These are phyloP conservation scores for Muscina levida DNA, from an alignment of 2,888 invertebrate species.

Conservation along the genomic window DNA sequence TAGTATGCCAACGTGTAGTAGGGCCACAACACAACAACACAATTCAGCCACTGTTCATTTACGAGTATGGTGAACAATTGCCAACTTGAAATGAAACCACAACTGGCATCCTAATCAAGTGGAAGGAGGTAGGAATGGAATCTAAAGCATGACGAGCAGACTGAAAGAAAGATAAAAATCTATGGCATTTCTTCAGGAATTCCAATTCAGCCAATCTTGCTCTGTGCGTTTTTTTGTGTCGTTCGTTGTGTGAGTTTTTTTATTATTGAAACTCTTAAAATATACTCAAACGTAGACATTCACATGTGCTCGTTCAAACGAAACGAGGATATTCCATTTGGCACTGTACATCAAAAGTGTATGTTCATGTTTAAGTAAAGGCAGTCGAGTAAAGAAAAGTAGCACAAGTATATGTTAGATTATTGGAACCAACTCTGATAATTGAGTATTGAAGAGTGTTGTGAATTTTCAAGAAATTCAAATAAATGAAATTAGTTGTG, in stretches of 20 bases:
- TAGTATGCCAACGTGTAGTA: too few relatives aligned
- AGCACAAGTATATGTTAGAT: too few relatives aligned
- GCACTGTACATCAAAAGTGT: too few relatives aligned
- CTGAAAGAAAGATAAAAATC: neutral
- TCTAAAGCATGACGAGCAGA: neutral
- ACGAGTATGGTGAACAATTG: neutral
- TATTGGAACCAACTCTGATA: too few relatives aligned
- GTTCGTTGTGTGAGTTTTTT: too few relatives aligned
- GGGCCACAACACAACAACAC: neutral
- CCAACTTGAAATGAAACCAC: conserved; percentile 4
- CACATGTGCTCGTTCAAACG: neutral
- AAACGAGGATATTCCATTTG: too few relatives aligned
- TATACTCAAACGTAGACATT: neutral
- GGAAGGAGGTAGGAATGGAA: neutral
- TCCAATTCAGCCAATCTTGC: conserved; percentile 33
- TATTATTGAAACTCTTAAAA: conserved; percentile 18
- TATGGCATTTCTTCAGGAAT: conserved; percentile 10
- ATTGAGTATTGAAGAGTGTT: too few relatives aligned
- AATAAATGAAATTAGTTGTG: too few relatives aligned
- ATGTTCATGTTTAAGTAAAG: too few relatives aligned
- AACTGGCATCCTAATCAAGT: neutral
- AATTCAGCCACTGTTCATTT: conserved; percentile 9
- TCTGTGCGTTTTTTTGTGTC: too few relatives aligned
- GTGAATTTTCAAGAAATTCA: too few relatives aligned
- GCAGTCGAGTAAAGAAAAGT: too few relatives aligned